Percentiles rank a stretch among this genome's conserved stretches.
Conservation (phyloP, 2,797 vertebrate genomes). For the Smutsia gigantea region DNA sequence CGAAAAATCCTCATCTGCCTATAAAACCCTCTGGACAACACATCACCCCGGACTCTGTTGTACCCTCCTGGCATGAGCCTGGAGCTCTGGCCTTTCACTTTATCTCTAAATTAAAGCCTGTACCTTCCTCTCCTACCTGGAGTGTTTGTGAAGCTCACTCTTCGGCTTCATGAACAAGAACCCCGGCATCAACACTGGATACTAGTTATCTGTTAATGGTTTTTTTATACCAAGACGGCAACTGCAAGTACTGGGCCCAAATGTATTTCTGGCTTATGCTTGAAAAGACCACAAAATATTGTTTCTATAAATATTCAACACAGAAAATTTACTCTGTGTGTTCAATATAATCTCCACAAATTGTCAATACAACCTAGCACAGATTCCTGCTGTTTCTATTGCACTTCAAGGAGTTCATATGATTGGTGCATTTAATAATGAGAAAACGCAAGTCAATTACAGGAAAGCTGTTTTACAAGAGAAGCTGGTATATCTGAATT, state of each 20-base stretch:
- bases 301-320: conserved; percentile 65
- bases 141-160: too few species aligned
- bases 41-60: too few species aligned
- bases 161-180: too few species aligned
- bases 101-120: too few species aligned
- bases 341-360: conserved; percentile 65
- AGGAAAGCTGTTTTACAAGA: conserved; percentile 80
- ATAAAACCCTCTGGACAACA: too few species aligned
- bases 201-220: conserved; percentile 72
- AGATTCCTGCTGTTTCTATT: conserved; percentile 75
- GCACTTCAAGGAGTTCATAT: conserved; percentile 72
- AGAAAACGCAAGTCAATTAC: conserved; percentile 69
- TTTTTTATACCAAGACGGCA: conserved; percentile 86
- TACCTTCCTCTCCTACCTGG: too few species aligned
- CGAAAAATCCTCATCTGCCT: too few species aligned
- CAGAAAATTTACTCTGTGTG: conserved; percentile 48
- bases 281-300: conserved; percentile 57
- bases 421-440: conserved; percentile 63
- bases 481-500: conserved; percentile 83
- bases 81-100: too few species aligned
- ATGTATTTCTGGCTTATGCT: conserved; percentile 74
- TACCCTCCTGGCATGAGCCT: too few species aligned
- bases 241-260: conserved; percentile 85
- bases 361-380: conserved; percentile 68
- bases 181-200: too few species aligned